Base-by-base conservation (phyloP, 35 echinoderm and acorn worm species). In the Lytechinus variegatus region DNA sequence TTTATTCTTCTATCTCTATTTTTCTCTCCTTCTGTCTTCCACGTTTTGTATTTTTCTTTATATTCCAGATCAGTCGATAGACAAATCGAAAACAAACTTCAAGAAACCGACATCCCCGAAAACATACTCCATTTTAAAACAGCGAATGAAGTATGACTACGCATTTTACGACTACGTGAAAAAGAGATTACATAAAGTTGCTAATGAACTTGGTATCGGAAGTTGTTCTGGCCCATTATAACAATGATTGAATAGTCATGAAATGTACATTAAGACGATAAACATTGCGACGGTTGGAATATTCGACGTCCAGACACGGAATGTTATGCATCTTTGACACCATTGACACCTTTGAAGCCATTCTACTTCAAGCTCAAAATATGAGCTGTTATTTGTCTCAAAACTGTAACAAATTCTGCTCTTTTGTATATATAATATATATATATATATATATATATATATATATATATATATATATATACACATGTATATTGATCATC, bases 131-230 rank as follows among this genome's bases (percentile, higher is more conserved):
- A 86, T 95, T 28, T 56, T 95, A 55, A 72, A 95, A 54, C 54
- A 95, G 54, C 58, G 94, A 11, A 72, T 95, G 86, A 72, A 95
- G 57, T 95, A 95, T 61, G 94, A 95, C 44, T 95, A 95, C 94
- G 57, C 57, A n/a, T 95, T 95, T 29, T 95, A 95, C 61, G 86
- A 95, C 12, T 95, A 95, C 27, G 86, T 95, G 11, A 95, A 95
- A 27, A 52, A 95, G 21, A 27, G 94, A 0, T 28, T 95, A 10
- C 61, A 95, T 54, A 52, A 24, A 66, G 52, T 93, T 4, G 54
- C 52, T 10, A 21, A 53, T 0, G 56, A 56, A 13, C 91, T 93
- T 9, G 53, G 91, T 27, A 54, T 93, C 13, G 87, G 87, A 19
- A 29, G 10, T 13, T 93, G 91, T 93, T 9, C 87, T 19, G 16